Conservation (phyloP, 2,113 vertebrate species). For the Salvelinus fontinalis region DNA sequence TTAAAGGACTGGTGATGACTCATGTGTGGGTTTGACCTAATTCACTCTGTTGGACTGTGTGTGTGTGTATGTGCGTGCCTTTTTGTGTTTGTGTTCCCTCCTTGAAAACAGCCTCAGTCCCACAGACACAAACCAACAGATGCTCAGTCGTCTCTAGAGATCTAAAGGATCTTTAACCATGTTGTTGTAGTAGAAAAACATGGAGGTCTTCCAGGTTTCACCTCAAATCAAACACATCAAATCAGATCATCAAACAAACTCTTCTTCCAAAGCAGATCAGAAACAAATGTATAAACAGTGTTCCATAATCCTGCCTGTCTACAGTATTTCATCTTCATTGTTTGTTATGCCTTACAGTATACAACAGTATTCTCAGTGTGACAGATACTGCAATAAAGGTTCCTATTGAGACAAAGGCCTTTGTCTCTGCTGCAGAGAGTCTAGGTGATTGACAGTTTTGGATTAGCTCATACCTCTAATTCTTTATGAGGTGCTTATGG, state of each 20-base stretch:
- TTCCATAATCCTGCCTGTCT: not conserved
- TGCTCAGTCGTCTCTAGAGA: constrained; percentile 1
- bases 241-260: not conserved
- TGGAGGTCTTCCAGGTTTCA: not conserved
- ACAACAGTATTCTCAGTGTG: not conserved
- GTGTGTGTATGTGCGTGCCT: constrained; percentile 22
- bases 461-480: constrained; percentile 20
- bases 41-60: constrained; percentile 28
- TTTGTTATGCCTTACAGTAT: not conserved
- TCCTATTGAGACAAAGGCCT: not conserved
- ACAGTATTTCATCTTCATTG: not conserved
- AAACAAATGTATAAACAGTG: not conserved
- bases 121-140: constrained; percentile 12
- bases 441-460: constrained; percentile 18
- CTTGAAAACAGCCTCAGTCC: not conserved
- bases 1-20: constrained; percentile 34
- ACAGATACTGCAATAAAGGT: not conserved
- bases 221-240: constrained; percentile 2
- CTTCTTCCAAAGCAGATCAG: not conserved
- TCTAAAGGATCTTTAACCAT: not conserved
- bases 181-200: not conserved
- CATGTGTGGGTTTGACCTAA: constrained; percentile 52
- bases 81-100: constrained; percentile 15
- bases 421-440: not conserved
- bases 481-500: constrained; percentile 17